Evolutionary conservation across 2,888 invertebrate species (phyloP), one percentile per base, ranked within the genome.

Genomic region (Furcula furcula): DNA sequence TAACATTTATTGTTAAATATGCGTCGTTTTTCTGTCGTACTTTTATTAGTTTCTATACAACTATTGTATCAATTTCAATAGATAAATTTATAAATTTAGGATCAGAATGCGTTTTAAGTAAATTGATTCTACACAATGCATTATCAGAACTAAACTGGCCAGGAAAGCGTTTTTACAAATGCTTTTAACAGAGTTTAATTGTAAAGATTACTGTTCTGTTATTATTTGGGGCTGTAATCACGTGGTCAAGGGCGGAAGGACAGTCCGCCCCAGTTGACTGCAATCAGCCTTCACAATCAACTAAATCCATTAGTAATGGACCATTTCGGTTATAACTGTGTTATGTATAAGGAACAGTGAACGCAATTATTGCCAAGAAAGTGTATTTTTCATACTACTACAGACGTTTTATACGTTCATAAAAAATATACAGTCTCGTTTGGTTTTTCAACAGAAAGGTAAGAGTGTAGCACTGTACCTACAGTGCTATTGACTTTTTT

Each of bases 201-300:
- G 26, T 26, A 26, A 14, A 26, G 26, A 28, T 18, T 18, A 28
- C 28, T n/a, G 4, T 7, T n/a, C n/a, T n/a, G 7, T 16, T 15
- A 15, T 27, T 27, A 28, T 28, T 28, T 18, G 16, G 28, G 28
- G 18, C 16, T 28, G 16, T 7, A n/a, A 9, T 26, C 13, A 26
- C 26, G 14, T 14, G 26, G 14, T 7, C 1, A 18, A 11, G 15
- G 16, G 28, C 28, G 28, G 28, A 28, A 28, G 28, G 28, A 28
- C 11, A 28, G 28, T 28, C 28, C 9, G 26, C 26, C 16, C 28
- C 28, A 28, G 16, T 28, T 28, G 14, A 28, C 10, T 28, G 28
- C 23, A 23, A 10, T 23, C 23, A 23, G 23, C 18, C 28, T 28
- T 9, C 28, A 28, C 9, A 16, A 28, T 18, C 10, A 18, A 18